phyloP scores from a whole-genome alignment of 2,797 vertebrate species.

The Lagodon rhomboides region DNA sequence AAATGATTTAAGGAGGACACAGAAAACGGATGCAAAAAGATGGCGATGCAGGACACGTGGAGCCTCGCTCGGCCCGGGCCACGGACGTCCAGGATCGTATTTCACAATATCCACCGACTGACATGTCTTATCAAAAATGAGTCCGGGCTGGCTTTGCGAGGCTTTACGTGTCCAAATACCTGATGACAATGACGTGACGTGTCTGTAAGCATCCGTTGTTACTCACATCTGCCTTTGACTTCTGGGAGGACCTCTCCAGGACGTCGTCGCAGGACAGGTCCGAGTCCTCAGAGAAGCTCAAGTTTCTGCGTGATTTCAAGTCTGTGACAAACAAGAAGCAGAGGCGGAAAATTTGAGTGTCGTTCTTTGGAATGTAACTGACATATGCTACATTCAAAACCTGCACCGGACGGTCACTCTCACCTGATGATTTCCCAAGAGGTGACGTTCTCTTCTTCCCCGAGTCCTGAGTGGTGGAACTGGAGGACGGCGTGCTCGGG shows the following conservation, averaged over 20 bases:
- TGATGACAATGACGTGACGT: background rate
- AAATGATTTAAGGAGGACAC: conserved; percentile 45
- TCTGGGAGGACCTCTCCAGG: conserved; percentile 95
- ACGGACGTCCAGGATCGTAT: background rate
- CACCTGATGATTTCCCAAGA: conserved; percentile 88
- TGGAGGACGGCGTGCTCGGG: conserved; percentile 94
- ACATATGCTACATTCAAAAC: background rate
- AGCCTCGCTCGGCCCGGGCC: conserved; percentile 7
- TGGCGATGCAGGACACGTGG: conserved; percentile 6
- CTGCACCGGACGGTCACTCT: rapidly evolving
- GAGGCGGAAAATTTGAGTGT: background rate
- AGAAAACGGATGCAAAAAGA: conserved; percentile 16
- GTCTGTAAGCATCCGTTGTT: background rate
- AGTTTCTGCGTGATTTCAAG: conserved; percentile 89
- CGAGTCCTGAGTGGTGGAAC: conserved; percentile 91
- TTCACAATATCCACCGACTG: background rate
- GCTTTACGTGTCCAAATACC: background rate
- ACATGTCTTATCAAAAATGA: background rate
- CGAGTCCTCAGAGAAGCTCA: conserved; percentile 97
- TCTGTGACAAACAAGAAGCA: conserved; percentile 78
- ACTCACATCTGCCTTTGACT: conserved; percentile 95
- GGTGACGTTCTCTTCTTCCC: conserved; percentile 87
- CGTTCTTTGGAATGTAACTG: background rate
- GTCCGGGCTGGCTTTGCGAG: background rate
- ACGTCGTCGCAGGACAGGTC: conserved; percentile 97